These are phyloP conservation scores for Proterorhinus semilunaris DNA, from an alignment of 2,113 vertebrate genomes.

Conservation along the genomic window DNA sequence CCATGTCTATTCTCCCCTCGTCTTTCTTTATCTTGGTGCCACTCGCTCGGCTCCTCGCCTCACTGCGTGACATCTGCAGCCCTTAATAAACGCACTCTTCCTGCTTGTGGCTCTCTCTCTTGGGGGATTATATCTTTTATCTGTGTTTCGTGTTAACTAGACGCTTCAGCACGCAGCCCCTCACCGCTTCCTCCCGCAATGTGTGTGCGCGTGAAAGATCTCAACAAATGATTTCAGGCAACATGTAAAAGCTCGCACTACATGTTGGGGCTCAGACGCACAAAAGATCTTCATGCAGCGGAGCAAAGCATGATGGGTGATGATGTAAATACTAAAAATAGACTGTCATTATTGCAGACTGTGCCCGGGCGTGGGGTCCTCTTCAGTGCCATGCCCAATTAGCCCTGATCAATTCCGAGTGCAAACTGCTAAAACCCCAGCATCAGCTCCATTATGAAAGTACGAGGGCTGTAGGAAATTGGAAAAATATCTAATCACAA, in stretches of 20 bases:
- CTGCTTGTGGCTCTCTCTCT: conserved; percentile 43
- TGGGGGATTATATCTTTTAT: conserved; percentile 46
- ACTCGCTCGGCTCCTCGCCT: conserved; percentile 18
- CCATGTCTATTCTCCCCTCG: conserved; percentile 28
- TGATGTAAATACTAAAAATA: conserved; percentile 49
- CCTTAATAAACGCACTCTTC: conserved; percentile 48
- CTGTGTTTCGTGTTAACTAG: conserved; percentile 44
- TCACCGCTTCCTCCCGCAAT: conserved; percentile 12
- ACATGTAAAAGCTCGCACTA: neutral
- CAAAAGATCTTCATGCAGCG: conserved; percentile 30
- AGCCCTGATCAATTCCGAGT: conserved; percentile 46
- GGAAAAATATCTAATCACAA: no score
- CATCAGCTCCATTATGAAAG: conserved; percentile 35
- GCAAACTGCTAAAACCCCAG: conserved; percentile 33
- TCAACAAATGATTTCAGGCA: conserved; percentile 31
- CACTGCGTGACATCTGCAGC: conserved; percentile 46
- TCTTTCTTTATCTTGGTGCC: conserved; percentile 27
- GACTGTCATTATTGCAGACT: conserved; percentile 46
- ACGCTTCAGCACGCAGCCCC: conserved; percentile 21
- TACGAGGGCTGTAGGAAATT: neutral
- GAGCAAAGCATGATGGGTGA: conserved; percentile 35
- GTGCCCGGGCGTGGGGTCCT: conserved; percentile 26
- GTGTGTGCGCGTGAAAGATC: conserved; percentile 2
- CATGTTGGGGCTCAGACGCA: conserved; percentile 34
- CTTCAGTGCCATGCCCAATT: conserved; percentile 41